phyloP scores from a whole-genome alignment of 2,888 invertebrate genomes.

The Lasioglossum figueresi region DNA sequence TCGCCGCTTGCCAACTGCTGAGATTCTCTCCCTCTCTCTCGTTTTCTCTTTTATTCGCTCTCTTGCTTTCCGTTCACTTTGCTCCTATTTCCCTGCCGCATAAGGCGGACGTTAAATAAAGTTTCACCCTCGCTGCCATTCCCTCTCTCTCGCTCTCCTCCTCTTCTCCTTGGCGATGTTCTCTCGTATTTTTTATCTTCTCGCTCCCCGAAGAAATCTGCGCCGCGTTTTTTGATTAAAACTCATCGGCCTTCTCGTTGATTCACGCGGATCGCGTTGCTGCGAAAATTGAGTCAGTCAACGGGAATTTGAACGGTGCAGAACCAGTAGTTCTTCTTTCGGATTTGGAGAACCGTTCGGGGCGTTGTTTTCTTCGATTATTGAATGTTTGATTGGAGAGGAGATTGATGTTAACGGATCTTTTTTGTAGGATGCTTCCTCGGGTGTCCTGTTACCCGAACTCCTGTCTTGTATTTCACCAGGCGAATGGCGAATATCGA shows the following conservation, averaged over 20 bases:
- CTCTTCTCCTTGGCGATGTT: no score
- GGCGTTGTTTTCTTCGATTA: background rate
- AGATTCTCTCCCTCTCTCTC: slow-evolving; percentile 12
- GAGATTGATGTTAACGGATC: background rate
- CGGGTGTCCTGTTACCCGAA: background rate
- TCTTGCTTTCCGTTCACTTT: slow-evolving; percentile 17
- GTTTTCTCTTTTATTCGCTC: slow-evolving; percentile 11
- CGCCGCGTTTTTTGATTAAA: slow-evolving; percentile 39
- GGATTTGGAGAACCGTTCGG: background rate
- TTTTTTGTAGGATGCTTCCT: background rate
- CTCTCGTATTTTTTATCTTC: slow-evolving; percentile 19
- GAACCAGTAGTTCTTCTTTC: background rate
- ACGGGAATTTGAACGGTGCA: background rate
- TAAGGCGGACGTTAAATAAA: slow-evolving; percentile 55
- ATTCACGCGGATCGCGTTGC: background rate
- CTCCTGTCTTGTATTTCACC: background rate
- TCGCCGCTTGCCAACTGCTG: slow-evolving; percentile 56
- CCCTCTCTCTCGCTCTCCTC: background rate
- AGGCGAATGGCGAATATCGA: background rate
- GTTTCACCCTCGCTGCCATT: slow-evolving; percentile 29
- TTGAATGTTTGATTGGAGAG: background rate
- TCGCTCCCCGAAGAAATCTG: slow-evolving; percentile 50
- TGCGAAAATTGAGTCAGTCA: background rate
- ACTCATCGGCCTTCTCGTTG: slow-evolving; percentile 38
- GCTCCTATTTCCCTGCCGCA: slow-evolving; percentile 45